Conservation (phyloP, 2,888 invertebrate genomes). For the Subacronicta megacephala region DNA sequence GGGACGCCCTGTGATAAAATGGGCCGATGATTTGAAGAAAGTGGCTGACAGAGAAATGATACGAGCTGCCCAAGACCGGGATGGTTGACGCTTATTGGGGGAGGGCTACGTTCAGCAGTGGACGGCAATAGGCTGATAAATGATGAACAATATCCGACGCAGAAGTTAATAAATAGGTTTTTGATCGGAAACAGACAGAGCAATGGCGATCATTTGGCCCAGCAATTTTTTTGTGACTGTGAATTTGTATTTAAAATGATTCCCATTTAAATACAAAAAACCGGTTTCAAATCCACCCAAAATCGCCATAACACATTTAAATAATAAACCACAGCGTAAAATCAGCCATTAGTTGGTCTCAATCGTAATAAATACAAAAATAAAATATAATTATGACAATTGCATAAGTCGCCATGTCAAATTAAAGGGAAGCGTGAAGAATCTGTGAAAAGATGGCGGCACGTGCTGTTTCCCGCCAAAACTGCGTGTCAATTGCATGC, state of each 20-base stretch:
- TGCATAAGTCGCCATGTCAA: slow-evolving; percentile 70
- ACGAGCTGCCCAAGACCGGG: no score
- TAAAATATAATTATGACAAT: slow-evolving; percentile 71
- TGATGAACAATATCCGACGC: no score
- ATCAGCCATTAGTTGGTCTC: slow-evolving; percentile 57
- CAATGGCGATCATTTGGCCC: no score
- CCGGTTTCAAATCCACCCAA: slow-evolving; percentile 45
- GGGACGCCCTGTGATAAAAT: no score
- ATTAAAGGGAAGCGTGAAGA: slow-evolving; percentile 65
- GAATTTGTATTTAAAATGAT: background rate
- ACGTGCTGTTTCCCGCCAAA: slow-evolving; percentile 78
- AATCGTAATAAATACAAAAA: slow-evolving; percentile 71
- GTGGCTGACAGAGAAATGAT: no score
- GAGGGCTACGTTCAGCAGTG: no score
- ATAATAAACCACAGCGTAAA: slow-evolving; percentile 67
- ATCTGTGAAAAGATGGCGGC: slow-evolving; percentile 79
- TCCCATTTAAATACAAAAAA: slow-evolving; percentile 30
- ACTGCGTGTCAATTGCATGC: slow-evolving; percentile 78
- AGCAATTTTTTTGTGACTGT: no score
- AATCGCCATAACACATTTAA: slow-evolving; percentile 67
- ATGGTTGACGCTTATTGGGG: no score
- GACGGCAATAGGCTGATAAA: no score
- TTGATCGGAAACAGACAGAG: no score
- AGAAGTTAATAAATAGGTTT: no score
- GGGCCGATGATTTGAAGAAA: no score